Percentiles rank a stretch among this genome's conserved stretches.
Evolutionary conservation across 2,113 vertebrate species (phyloP).

Genomic region (Arenaria interpres): DNA sequence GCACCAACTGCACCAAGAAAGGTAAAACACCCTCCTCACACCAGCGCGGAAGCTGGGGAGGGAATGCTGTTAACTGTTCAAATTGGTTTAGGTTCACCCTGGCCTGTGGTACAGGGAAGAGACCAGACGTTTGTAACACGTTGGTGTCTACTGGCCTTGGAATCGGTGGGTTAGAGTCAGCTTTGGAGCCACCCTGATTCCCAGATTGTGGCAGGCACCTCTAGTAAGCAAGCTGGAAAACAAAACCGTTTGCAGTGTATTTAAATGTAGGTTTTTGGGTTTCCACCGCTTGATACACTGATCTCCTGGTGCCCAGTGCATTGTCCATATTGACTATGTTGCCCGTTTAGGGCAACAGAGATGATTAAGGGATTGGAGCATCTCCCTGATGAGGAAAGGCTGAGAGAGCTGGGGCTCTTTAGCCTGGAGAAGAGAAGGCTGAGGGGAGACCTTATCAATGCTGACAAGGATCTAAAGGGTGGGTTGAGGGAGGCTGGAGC

Average conservation of each 20-base stretch:
- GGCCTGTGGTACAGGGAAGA: not conserved
- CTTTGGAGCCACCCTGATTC: not conserved
- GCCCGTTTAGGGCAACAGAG: too few relatives aligned
- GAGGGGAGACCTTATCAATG: too few relatives aligned
- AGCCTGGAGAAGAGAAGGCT: too few relatives aligned
- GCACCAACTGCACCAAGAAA: slow-evolving; percentile 83
- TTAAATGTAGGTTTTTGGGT: not conserved
- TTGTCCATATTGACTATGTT: not conserved
- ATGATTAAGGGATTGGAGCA: too few relatives aligned
- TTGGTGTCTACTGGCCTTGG: not conserved
- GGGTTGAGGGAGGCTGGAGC: too few relatives aligned
- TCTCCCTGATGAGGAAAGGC: too few relatives aligned
- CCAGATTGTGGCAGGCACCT: not conserved
- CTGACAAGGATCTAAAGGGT: too few relatives aligned
- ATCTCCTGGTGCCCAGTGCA: not conserved
- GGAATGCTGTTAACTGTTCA: not conserved
- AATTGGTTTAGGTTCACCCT: not conserved
- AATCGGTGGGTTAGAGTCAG: not conserved
- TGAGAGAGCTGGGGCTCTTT: too few relatives aligned
- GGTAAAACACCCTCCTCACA: slow-evolving; percentile 66
- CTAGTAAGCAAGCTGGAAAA: not conserved
- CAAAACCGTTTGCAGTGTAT: not conserved
- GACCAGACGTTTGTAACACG: fast-evolving
- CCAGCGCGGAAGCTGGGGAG: fast-evolving
- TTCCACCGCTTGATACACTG: not conserved